These are phyloP conservation scores for Phyllotreta striolata DNA, from an alignment of 2,888 invertebrate species.

Conservation along the genomic window DNA sequence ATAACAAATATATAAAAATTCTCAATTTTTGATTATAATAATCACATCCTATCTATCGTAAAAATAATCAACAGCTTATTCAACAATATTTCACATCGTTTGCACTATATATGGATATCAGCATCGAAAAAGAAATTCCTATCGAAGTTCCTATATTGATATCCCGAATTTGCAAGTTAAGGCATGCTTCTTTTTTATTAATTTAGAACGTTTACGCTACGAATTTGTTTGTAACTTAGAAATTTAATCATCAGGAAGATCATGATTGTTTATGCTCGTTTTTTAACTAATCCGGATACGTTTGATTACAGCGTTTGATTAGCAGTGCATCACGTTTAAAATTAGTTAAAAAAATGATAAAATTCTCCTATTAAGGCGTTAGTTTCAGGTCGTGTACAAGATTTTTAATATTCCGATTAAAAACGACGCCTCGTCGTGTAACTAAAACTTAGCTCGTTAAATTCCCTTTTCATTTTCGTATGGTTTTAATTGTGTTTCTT, in stretches of 20 bases:
- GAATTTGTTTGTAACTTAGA: not conserved
- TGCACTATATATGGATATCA: not conserved
- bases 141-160: not conserved
- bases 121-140: not conserved
- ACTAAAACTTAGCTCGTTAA: not conserved
- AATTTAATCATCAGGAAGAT: not conserved
- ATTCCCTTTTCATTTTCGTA: constrained; percentile 2
- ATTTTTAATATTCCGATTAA: too few species aligned
- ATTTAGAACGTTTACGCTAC: too few species aligned
- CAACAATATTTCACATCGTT: constrained; percentile 3
- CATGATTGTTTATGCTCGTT: too few species aligned
- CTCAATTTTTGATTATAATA: constrained; percentile 16
- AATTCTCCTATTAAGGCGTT: too few species aligned
- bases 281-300: too few species aligned
- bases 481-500: constrained; percentile 38
- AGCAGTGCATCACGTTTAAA: too few species aligned
- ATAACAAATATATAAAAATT: constrained; percentile 14
- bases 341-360: too few species aligned
- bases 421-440: not conserved
- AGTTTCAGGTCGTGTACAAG: too few species aligned
- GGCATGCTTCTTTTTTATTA: too few species aligned
- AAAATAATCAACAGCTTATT: constrained; percentile 21
- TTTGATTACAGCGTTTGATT: too few species aligned
- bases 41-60: constrained; percentile 10
- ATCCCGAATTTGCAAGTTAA: not conserved